A percentile compares a stretch with the other conserved stretches of the same genome.
These are phyloP conservation scores for Brienomyrus longianalis DNA, from an alignment of 2,113 vertebrate species.

Conservation along the genomic window DNA sequence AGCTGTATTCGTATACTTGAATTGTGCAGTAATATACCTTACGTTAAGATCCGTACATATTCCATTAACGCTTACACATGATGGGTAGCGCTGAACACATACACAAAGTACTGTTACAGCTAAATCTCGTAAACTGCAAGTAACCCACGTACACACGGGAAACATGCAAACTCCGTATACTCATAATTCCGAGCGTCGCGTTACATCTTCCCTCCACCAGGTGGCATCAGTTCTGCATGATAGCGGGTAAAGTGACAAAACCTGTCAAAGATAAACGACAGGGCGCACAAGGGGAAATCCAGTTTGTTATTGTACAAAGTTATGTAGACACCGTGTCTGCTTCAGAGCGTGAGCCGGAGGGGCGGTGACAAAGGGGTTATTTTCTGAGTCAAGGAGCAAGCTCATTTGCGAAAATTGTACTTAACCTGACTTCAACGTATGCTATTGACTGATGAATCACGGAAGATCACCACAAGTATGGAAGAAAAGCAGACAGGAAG, in stretches of 20 bases:
- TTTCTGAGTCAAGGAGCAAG: neutral
- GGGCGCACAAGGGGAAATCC: conserved; percentile 3
- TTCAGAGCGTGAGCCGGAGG: neutral
- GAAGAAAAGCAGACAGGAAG: neutral
- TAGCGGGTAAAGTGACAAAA: neutral
- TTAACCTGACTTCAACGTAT: neutral
- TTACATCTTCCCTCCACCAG: neutral
- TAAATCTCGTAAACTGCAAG: neutral
- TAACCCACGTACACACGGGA: neutral
- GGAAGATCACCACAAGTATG: neutral
- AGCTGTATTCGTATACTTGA: neutral
- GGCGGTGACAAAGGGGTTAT: neutral
- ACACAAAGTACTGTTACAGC: neutral
- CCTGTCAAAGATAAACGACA: neutral
- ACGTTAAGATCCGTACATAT: neutral
- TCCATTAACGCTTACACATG: neutral
- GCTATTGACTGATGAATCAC: neutral
- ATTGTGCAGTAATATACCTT: neutral
- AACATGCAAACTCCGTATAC: neutral
- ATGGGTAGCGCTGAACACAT: neutral
- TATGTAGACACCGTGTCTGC: neutral
- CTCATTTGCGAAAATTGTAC: neutral
- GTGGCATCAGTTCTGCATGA: neutral
- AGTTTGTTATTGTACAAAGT: conserved; percentile 8
- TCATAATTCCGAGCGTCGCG: neutral